phyloP scores from a whole-genome alignment of 2,797 vertebrate species.

The Aselliscus stoliczkanus region DNA sequence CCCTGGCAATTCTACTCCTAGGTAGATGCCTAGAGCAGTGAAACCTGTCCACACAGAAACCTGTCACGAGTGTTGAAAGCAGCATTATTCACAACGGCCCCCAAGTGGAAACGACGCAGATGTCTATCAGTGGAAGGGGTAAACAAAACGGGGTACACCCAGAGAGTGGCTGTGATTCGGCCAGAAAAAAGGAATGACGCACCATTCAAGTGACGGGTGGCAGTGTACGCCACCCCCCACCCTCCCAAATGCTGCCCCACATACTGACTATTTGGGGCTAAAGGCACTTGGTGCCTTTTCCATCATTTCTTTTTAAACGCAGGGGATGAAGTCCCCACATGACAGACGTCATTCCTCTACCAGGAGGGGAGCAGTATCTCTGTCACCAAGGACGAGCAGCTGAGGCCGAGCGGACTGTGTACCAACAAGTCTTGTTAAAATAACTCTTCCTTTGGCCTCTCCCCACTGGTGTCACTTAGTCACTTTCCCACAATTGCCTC shows the following conservation, averaged over 20 bases:
- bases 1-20: accelerated
- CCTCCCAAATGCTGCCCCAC: not conserved
- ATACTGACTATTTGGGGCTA: not conserved
- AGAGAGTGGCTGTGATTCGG: not conserved
- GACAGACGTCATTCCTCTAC: not conserved
- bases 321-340: not conserved
- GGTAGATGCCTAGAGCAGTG: accelerated
- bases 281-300: no score
- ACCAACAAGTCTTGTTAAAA: not conserved
- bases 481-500: not conserved
- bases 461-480: not conserved
- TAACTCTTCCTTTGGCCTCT: not conserved
- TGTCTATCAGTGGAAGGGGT: not conserved
- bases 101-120: not conserved
- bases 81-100: accelerated
- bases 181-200: no score
- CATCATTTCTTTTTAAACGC: no score
- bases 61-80: accelerated
- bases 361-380: not conserved
- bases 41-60: not conserved
- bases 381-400: not conserved
- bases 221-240: not conserved
- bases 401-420: accelerated
- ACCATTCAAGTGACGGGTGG: accelerated
- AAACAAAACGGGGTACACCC: no score